Evolutionary conservation across 2,888 invertebrate genomes (phyloP).

Genomic region (Euspilapteryx auroguttella): DNA sequence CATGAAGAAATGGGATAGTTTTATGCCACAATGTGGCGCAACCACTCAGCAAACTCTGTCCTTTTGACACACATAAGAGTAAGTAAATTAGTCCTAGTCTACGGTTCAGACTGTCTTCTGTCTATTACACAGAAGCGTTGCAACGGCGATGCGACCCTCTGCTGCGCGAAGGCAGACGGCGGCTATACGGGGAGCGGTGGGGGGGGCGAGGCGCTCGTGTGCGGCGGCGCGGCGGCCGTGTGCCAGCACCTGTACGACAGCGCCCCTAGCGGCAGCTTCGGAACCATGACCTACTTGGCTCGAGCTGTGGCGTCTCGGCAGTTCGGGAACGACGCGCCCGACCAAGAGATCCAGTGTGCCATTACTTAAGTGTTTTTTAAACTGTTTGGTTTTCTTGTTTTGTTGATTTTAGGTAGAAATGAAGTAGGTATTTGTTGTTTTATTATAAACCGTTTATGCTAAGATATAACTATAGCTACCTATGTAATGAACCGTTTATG

Average conservation of each 20-base stretch:
- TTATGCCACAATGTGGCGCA: too few species aligned
- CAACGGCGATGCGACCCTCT: constrained; percentile 90
- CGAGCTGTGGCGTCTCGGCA: constrained; percentile 77
- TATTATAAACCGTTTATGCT: too few species aligned
- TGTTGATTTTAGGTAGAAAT: too few species aligned
- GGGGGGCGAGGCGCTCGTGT: constrained; percentile 70
- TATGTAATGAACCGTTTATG: too few species aligned
- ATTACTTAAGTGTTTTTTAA: constrained; percentile 55
- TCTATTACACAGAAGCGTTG: constrained; percentile 82
- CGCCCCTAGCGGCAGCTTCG: constrained; percentile 96
- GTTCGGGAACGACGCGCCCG: constrained; percentile 70
- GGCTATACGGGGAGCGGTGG: constrained; percentile 58
- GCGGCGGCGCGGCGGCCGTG: constrained; percentile 92
- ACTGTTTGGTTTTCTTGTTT: neutral
- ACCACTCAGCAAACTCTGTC: too few species aligned
- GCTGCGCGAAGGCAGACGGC: constrained; percentile 76
- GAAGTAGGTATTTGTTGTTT: too few species aligned
- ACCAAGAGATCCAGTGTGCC: constrained; percentile 80
- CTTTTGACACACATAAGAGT: too few species aligned
- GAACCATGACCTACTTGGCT: constrained; percentile 96
- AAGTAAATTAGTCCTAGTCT: too few species aligned
- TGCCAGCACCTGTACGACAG: constrained; percentile 98
- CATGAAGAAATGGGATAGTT: too few species aligned
- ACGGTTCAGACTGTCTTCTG: too few species aligned
- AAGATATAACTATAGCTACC: too few species aligned